A percentile compares a stretch with the other conserved stretches of the same genome.
Conservation (phyloP, 2,888 invertebrate species). For the Aquatica leii region DNA sequence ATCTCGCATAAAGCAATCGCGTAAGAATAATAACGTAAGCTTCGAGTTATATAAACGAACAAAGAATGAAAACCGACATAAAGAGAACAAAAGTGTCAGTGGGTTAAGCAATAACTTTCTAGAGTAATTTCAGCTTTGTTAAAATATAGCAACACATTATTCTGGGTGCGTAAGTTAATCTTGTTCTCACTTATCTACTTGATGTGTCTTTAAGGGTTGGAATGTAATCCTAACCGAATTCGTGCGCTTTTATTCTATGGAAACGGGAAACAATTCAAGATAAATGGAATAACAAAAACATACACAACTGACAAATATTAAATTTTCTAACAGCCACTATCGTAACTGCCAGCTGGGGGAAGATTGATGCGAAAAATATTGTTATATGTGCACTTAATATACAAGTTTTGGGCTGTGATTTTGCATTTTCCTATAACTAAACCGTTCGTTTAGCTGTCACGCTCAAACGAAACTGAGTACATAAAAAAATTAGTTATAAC, state of each 20-base stretch:
- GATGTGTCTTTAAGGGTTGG: slow-evolving; percentile 10
- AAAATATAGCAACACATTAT: slow-evolving; percentile 7
- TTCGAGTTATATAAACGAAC: neutral
- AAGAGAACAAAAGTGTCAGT: slow-evolving; percentile 4
- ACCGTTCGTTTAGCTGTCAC: no score
- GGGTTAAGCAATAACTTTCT: slow-evolving; percentile 9
- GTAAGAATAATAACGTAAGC: slow-evolving; percentile 2
- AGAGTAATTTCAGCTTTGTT: slow-evolving; percentile 3
- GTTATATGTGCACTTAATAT: slow-evolving; percentile 5
- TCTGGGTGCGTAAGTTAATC: slow-evolving; percentile 8
- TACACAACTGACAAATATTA: slow-evolving; percentile 4
- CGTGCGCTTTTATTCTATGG: neutral
- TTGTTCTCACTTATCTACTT: slow-evolving; percentile 9
- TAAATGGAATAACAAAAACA: neutral
- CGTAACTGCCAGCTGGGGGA: neutral
- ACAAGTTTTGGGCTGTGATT: no score
- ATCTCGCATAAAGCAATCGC: neutral
- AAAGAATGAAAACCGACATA: neutral
- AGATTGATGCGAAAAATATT: neutral
- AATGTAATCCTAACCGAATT: slow-evolving; percentile 2
- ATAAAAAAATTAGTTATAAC: no score
- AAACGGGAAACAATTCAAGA: neutral
- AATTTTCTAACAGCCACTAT: neutral
- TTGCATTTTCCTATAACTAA: no score
- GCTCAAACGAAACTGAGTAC: no score